Evolutionary conservation across 2,888 invertebrate genomes (phyloP).

Genomic region (Plagiodera versicolora): DNA sequence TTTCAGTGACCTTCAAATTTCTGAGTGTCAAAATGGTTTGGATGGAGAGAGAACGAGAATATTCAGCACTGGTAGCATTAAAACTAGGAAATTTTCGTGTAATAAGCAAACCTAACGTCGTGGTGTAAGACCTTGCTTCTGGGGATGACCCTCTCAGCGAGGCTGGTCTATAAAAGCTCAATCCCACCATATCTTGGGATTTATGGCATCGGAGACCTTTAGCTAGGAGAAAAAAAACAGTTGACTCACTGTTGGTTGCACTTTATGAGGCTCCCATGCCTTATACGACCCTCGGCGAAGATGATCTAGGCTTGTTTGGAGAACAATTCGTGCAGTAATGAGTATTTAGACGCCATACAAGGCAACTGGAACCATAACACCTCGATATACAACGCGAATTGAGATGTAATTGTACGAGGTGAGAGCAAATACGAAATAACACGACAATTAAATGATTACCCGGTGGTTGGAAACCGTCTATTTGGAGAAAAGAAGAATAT

Average conservation of each 20-base stretch:
- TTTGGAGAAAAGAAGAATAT: no score
- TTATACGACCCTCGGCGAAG: background rate
- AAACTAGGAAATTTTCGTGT: no score
- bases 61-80: no score
- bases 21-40: no score
- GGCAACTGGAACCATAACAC: conserved; percentile 11
- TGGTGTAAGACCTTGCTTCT: no score
- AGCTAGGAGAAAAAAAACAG: background rate
- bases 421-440: no score
- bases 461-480: no score
- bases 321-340: conserved; percentile 10
- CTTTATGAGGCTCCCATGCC: background rate
- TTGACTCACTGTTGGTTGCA: background rate
- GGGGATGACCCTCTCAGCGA: no score
- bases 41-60: no score
- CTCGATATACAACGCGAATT: conserved; percentile 8
- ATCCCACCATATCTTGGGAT: conserved; percentile 3
- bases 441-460: no score
- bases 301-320: conserved; percentile 12
- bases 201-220: conserved; percentile 10
- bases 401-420: background rate
- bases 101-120: no score
- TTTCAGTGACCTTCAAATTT: no score
- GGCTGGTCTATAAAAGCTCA: background rate
- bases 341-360: conserved; percentile 3